Conservation (phyloP, 2,888 invertebrate species). For the Troglohyphantes excavatus region DNA sequence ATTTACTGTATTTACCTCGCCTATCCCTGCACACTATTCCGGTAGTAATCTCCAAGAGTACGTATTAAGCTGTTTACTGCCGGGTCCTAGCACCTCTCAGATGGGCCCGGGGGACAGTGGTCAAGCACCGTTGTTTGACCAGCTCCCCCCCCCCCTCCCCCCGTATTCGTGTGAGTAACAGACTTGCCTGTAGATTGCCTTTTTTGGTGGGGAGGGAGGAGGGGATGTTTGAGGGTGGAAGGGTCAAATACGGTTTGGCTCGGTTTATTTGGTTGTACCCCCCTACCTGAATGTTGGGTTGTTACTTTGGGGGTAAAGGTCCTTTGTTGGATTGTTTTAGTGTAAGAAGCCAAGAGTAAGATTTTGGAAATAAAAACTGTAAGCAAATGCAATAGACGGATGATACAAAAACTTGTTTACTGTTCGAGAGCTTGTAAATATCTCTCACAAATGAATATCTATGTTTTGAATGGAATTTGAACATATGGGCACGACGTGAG, state of each 20-base stretch:
- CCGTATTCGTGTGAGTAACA: constrained; percentile 23
- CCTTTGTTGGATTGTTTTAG: too few relatives aligned
- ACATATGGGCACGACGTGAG: too few relatives aligned
- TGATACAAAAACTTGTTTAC: too few relatives aligned
- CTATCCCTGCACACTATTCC: constrained; percentile 1
- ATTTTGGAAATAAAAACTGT: too few relatives aligned
- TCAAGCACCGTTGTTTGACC: constrained; percentile 78
- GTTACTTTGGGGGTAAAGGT: too few relatives aligned
- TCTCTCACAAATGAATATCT: too few relatives aligned
- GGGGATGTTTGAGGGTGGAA: not conserved
- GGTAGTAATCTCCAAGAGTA: constrained; percentile 77
- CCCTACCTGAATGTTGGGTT: too few relatives aligned
- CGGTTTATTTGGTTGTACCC: not conserved
- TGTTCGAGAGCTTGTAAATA: too few relatives aligned
- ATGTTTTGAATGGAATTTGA: too few relatives aligned
- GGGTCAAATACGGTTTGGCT: not conserved
- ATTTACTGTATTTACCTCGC: constrained; percentile 76
- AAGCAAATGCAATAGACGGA: too few relatives aligned
- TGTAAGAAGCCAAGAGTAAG: too few relatives aligned
- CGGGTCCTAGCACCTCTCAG: constrained; percentile 65
- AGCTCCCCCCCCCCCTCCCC: constrained; percentile 37
- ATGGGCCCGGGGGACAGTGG: constrained; percentile 66
- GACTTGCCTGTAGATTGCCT: constrained; percentile 50
- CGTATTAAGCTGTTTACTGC: constrained; percentile 78
- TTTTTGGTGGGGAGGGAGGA: not conserved